Evolutionary conservation across 2,888 invertebrate genomes (phyloP).

Genomic region (Leucozona laternaria): DNA sequence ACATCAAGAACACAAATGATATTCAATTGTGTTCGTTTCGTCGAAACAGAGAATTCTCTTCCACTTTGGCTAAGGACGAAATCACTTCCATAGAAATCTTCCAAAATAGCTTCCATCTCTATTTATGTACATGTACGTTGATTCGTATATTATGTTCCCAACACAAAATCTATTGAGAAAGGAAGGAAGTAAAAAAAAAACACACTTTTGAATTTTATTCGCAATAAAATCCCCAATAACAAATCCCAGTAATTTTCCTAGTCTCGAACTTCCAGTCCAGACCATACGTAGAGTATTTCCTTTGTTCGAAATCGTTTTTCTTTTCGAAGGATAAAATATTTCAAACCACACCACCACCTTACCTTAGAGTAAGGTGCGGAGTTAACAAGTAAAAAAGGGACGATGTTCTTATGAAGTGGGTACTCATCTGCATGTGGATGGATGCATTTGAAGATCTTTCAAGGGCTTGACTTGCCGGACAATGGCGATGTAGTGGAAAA

Average conservation of each 20-base stretch:
- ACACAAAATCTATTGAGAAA: conserved; percentile 39
- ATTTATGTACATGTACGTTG: neutral
- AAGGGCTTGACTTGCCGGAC: conserved; percentile 61
- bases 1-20: conserved; percentile 46
- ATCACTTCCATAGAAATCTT: conserved; percentile 71
- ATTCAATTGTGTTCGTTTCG: conserved; percentile 63
- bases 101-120: conserved; percentile 59
- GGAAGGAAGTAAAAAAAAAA: conserved; percentile 28
- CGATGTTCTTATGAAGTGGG: conserved; percentile 51
- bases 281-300: conserved; percentile 70
- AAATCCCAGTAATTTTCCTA: conserved; percentile 49
- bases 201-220: conserved; percentile 66
- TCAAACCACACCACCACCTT: conserved; percentile 66
- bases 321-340: conserved; percentile 50
- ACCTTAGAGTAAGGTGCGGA: conserved; percentile 49
- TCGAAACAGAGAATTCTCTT: conserved; percentile 49
- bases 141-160: conserved; percentile 17
- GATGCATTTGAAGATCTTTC: conserved; percentile 70
- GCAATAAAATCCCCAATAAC: conserved; percentile 46
- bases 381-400: conserved; percentile 34
- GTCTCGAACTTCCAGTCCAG: conserved; percentile 43
- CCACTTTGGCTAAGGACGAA: conserved; percentile 67
- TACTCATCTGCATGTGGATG: conserved; percentile 72
- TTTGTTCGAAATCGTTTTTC: conserved; percentile 56
- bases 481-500: conserved; percentile 66